phyloP scores from a whole-genome alignment of 2,888 invertebrate genomes.

The Isoperla grammatica region DNA sequence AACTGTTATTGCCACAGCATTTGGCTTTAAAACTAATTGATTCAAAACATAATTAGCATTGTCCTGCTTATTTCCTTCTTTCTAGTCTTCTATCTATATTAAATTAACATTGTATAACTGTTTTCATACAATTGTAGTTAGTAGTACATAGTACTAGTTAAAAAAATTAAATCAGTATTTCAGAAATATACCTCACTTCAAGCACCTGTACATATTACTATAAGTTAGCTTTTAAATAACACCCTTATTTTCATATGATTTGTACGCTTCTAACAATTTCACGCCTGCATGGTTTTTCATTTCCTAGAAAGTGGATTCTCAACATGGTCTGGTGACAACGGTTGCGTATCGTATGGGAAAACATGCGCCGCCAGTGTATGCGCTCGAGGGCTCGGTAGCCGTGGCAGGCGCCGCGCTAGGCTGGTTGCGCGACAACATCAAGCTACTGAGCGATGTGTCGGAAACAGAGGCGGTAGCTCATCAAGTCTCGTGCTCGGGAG shows the following conservation, averaged over 20 bases:
- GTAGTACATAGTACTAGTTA: too few relatives aligned
- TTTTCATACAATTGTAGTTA: too few relatives aligned
- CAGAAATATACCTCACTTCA: too few relatives aligned
- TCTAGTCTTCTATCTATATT: background rate
- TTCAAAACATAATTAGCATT: background rate
- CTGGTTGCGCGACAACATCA: constrained; percentile 86
- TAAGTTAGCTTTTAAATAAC: too few relatives aligned
- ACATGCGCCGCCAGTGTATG: constrained; percentile 68
- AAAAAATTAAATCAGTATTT: too few relatives aligned
- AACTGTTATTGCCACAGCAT: too few relatives aligned
- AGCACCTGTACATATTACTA: too few relatives aligned
- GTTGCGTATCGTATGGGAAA: constrained; percentile 82
- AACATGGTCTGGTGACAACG: constrained; percentile 83
- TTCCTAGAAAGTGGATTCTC: constrained; percentile 71
- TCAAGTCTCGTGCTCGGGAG: constrained; percentile 58
- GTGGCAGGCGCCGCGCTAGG: constrained; percentile 82
- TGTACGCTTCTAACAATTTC: background rate
- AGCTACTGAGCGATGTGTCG: constrained; percentile 60
- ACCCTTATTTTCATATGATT: background rate
- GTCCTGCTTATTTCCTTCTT: background rate
- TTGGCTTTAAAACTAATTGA: too few relatives aligned
- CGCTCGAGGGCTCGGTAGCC: constrained; percentile 87
- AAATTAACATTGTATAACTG: too few relatives aligned
- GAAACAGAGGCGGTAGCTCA: constrained; percentile 63
- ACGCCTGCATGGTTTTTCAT: background rate